Base-by-base conservation (phyloP, 2,888 invertebrate species). In the Hypena proboscidalis region DNA sequence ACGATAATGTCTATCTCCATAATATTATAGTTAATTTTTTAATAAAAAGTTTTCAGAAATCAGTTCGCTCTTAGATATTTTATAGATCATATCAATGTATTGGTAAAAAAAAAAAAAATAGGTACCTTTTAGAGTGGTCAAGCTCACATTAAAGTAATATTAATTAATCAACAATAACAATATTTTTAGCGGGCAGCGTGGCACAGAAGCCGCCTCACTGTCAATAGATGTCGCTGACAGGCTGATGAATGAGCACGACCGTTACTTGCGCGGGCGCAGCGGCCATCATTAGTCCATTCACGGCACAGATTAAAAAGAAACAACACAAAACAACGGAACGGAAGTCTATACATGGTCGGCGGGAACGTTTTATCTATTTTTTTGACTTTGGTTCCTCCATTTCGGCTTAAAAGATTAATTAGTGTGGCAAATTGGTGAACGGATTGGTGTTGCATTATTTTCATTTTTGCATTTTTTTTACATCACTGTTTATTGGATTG, bases 221-320 rank as follows among this genome's bases (percentile, higher is more conserved):
- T 86, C 88, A 89, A 89, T 88, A 86, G 85, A 87, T 87, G 89
- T 84, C 87, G 84, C 77, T 83, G 86, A 85, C 85, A 81, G 83
- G 75, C 76, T 87, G 88, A 88, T 88, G 86, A 87, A 88, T 87
- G 87, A 86, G 81, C 75, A 67, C 77, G 65, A 80, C 84, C 83
- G 88, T 85, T 86, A 83, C 72, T 71, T 79, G 84, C 79, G 65
- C 51, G 42, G 45, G 57, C 66, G 47, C 52, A 43, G 30, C 58
- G 47, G 40, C 40, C 60, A 59, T 86, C 86, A 85, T 87, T 88
- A 86, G 82, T 81, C 67, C 83, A 82, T 85, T 83, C 83, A 82
- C 70, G 68, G 70, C 68, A 64, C 68, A 83, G 79, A 85, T 85
- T 81, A 87, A 86, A 87, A 85, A 84, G 84, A 85, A 83, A 75